Base-by-base conservation (phyloP, 1,140 invertebrate species). In the Eulimnadia texana region DNA sequence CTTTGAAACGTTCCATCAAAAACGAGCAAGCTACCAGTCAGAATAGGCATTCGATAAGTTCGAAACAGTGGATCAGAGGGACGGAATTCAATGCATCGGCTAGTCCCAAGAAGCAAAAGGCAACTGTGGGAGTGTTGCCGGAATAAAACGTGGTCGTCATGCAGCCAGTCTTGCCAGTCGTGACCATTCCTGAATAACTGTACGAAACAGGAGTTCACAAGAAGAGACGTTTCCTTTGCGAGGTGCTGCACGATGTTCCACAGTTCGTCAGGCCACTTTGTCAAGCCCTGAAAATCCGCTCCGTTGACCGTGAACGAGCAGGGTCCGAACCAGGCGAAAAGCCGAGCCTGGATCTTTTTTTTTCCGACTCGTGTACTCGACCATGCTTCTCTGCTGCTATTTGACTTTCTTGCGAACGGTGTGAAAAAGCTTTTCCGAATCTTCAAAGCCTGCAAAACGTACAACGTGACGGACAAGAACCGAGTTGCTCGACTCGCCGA, bases 241-340 rank as follows among this genome's bases (percentile, higher is more conserved):
- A 64, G 74, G 71, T 68, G 72, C 63, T 68, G 70, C 56, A 68
- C 65, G 64, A 64, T 69, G 66, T 67, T 69, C n/a, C 71, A 61
- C 22, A 70, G 64, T 56, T 71, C 70, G 1, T 69, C 68, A 0
- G 69, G 62, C 70, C 70, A 72, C 20, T 68, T 58, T 25, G 66
- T 66, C 63, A 68, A 68, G 51, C 65, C 66, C n/a, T 71, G 64
- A 52, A 77, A 69, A 22, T 66, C 71, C 13, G 77, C 64, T 20
- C 77, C 77, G 28, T 71, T 73, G 64, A 78, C 73, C 3, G 70
- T 68, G 64, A 76, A 78, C 19, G 74, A 71, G 63, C 73, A 72
- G 47, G 77, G 75, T 11, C 78, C 77, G 61, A 75, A 73, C 78
- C 78, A 79, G 1, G 73, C 72, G 3, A 78, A 74, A 9, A 78